Percentiles rank a stretch among this genome's conserved stretches.
phyloP scores from a whole-genome alignment of 1,140 invertebrate species.

The Drosophila parvula region DNA sequence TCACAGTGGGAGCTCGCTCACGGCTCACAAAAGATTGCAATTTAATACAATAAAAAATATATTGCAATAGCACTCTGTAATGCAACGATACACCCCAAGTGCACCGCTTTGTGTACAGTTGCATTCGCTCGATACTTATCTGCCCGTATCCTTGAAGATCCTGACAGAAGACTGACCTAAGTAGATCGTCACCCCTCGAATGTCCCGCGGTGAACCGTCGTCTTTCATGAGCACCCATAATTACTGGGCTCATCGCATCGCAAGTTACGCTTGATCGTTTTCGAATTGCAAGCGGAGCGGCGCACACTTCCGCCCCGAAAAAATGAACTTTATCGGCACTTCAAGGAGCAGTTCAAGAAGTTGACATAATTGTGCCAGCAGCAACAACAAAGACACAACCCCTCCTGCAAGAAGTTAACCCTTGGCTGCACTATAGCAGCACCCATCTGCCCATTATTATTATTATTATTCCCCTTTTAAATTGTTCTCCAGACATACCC shows the following conservation, averaged over 20 bases:
- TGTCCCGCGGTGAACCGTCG: constrained; percentile 58
- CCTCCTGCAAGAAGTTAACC: constrained; percentile 49
- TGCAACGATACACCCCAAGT: constrained; percentile 13
- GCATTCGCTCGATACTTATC: constrained; percentile 26
- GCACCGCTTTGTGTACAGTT: constrained; percentile 25
- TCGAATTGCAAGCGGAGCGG: constrained; percentile 70
- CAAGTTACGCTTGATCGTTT: constrained; percentile 79
- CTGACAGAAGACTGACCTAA: constrained; percentile 12
- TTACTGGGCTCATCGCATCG: constrained; percentile 62
- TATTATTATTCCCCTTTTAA: not conserved
- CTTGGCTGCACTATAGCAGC: constrained; percentile 36
- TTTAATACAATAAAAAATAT: constrained; percentile 7
- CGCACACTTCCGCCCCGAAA: constrained; percentile 64
- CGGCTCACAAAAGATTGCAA: not conserved
- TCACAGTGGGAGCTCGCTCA: constrained; percentile 15
- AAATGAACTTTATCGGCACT: constrained; percentile 47
- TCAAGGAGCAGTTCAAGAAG: constrained; percentile 66
- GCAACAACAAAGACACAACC: constrained; percentile 28
- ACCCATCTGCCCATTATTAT: constrained; percentile 36
- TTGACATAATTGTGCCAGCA: constrained; percentile 81
- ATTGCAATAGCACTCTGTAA: constrained; percentile 5
- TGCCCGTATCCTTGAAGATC: constrained; percentile 43
- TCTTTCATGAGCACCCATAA: constrained; percentile 65
- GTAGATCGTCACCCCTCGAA: constrained; percentile 14
- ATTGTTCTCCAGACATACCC: not conserved